Evolutionary conservation across 2,888 invertebrate genomes (phyloP), one percentile per base, ranked within the genome.

Genomic region (Aproaerema taeniolella): DNA sequence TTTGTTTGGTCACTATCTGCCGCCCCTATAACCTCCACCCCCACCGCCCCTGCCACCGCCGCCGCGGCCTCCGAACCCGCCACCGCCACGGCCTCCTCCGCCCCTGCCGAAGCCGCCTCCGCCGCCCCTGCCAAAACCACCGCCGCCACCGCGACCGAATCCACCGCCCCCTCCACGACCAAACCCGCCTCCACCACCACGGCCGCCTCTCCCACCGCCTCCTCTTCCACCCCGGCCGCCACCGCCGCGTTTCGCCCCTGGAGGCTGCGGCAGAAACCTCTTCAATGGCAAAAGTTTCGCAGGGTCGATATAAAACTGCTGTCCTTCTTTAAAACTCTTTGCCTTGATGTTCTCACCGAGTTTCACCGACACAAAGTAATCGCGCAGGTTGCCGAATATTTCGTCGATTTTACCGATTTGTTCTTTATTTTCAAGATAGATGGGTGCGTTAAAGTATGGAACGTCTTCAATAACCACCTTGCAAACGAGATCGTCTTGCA

Each of bases 321-420:
- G 92, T 10, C 93, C 90, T 14, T 90, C 90, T 53, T 93, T 91
- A 69, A 99, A 98, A 64, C 98, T 98, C 30, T 89, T 89, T 0
- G 98, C 95, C 70, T 96, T 98, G 51, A 97, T 90, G 61, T 97
- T 95, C 38, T 97, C 97, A 0, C 93, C 91, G 36, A 99, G 82
- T 66, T 97, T 95, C n/a, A 99, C 94, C 0, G 98, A 96, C n/a
- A 99, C 96, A 53, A 91, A 97, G 68, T 96, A 98, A 63, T 99
- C 97, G 39, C 93, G 89, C n/a, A 98, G 90, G 50, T 94, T 95
- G 39, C 99, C 99, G 76, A 99, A 98, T 58, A 99, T 99, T 85
- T 99, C 99, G 68, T 99, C 99, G 45, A 99, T 95, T 89, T 99
- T 99, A 15, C 99, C 99, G 52, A 99, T 92, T 72, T 97, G 97